Base-by-base conservation (phyloP, 2,113 vertebrate genomes). In the Ageneiosus marmoratus region DNA sequence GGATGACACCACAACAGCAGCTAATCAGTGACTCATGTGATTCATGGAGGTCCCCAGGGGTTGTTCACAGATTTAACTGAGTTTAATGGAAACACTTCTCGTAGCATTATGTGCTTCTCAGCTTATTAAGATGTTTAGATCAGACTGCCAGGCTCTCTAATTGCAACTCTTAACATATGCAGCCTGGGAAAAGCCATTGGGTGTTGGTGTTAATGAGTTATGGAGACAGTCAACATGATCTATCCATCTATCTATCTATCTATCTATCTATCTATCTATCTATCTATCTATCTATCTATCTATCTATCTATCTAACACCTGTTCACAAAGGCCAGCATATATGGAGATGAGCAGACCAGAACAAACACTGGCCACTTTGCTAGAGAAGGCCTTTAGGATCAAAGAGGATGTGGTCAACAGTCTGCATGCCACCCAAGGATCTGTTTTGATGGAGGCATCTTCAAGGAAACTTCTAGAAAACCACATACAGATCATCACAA, bases 381-480 rank as follows among this genome's bases (percentile, higher is more conserved):
- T 97, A 5, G 94, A 94, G 10, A 93, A 96, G 88, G 94, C 94
- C 29, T 93, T 95, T 84, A 93, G 60, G 67, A 95, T 96, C 87
- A 96, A 94, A 88, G 95, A 95, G 0, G 93, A 95, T 80, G 89
- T 94, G 27, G 63, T 92, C 29, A 86, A 91, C 50, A 91, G 80
- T 79, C 91, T 96, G 29, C 90, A 88, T 41, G 90, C 91, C 32
- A 89, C 88, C 12, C 90, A 91, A 0, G 87, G 89, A 73, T 93
- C 88, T 5, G 76, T 87, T 58, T 92, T 93, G 5, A 88, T 89
- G 0, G 91, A 96, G 81, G 62, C 82, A 0, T 77, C 92, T 73
- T 94, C 94, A 34, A 89, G 80, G 80, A 93, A 86, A 77, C 89
- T 95, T 62, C 91, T 97, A 88, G 93, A 96, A 89, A 96, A 89